A percentile compares a stretch with the other conserved stretches of the same genome.
Conservation (phyloP, 2,888 invertebrate species). For the Tortrix viridana region DNA sequence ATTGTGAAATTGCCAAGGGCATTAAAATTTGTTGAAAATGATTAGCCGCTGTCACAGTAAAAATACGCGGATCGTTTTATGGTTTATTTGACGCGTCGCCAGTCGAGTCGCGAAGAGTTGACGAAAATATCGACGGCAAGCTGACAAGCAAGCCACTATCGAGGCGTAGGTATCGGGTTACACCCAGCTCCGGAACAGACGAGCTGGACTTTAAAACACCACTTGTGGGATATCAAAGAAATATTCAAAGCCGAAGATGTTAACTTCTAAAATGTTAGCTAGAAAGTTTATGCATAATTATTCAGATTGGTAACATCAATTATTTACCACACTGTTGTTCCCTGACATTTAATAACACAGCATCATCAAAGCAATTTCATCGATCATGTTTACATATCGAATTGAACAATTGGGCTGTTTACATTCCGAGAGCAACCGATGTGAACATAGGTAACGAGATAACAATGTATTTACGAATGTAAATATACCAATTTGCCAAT, state of each 20-base stretch:
- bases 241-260: background rate
- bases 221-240: slow-evolving; percentile 14
- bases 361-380: slow-evolving; percentile 55
- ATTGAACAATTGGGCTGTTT: slow-evolving; percentile 62
- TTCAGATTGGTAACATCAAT: slow-evolving; percentile 41
- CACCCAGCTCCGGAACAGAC: slow-evolving; percentile 65
- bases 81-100: slow-evolving; percentile 66
- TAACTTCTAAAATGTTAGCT: slow-evolving; percentile 36
- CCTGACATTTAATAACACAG: slow-evolving; percentile 55
- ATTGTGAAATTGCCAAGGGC: slow-evolving; percentile 52
- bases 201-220: slow-evolving; percentile 53
- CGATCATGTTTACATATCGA: slow-evolving; percentile 59
- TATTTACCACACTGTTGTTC: slow-evolving; percentile 45
- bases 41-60: slow-evolving; percentile 44
- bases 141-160: slow-evolving; percentile 66
- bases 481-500: slow-evolving; percentile 67
- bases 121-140: slow-evolving; percentile 74
- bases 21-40: slow-evolving; percentile 37
- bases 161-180: slow-evolving; percentile 70
- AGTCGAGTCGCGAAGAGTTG: slow-evolving; percentile 60
- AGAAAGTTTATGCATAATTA: slow-evolving; percentile 51
- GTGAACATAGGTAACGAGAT: slow-evolving; percentile 65
- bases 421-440: slow-evolving; percentile 59
- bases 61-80: slow-evolving; percentile 57
- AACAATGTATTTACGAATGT: slow-evolving; percentile 65